Evolutionary conservation across 2,797 vertebrate species (phyloP), one percentile per base, ranked within the genome.

Genomic region (Sciaenops ocellatus): DNA sequence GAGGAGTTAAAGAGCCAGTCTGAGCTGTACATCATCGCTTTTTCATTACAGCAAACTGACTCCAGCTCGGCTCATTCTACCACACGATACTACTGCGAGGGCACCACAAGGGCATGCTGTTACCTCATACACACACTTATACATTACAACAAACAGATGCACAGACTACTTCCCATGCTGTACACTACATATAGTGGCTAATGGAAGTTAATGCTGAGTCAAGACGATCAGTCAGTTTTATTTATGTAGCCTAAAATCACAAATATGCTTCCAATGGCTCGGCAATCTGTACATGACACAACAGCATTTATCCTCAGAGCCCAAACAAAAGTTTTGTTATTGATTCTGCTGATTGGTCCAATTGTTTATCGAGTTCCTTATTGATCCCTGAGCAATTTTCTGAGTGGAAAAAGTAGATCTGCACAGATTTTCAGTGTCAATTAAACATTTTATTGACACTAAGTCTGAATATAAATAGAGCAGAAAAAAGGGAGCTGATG

Each of bases 1-100:
- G 71, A 71, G 52, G 79, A 48, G 63, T 59, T 62, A 52, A 75
- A 69, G 54, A 68, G 73, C 52, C 66, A 46, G 17, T 28, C 87
- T 57, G 80, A 80, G 73, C 72, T 41, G 76, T 76, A 84, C 47
- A 80, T 92, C 87, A 86, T 65, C 79, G 9, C 78, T 20, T 78
- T 86, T 83, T 90, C 85, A 90, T 92, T 83, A 85, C 18, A 38
- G 73, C 73, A 20, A 73, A 75, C 76, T 73, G 62, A 78, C 76
- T 65, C 48, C 26, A 52, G 75, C 59, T 66, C 74, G 57, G 71
- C 44, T 69, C 57, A 69, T 80, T 57, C 73, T 38, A 48, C 71
- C 18, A 6, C 38, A 80, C 63, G 70, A 61, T 80, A 75, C 59
- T 74, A 87, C 75, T 59, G 75, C n/a, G 24, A 84, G 80, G 83